Conservation (phyloP, 2,797 vertebrate genomes). For the Lutjanus argentimaculatus region DNA sequence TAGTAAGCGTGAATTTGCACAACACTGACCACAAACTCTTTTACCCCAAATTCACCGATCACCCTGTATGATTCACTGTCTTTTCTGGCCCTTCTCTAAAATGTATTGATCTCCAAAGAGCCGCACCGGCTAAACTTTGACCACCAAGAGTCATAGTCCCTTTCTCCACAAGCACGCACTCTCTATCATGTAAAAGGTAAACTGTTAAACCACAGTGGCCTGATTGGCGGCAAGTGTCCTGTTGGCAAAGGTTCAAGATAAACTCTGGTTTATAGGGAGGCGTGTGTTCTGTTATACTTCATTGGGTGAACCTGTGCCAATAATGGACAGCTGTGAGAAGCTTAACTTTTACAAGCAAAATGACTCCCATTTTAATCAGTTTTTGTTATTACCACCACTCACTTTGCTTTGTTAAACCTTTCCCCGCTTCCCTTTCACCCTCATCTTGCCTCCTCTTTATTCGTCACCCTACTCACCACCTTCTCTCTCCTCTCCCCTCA, state of each 20-base stretch:
- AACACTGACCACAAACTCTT: no score
- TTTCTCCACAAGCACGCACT: conserved; percentile 8
- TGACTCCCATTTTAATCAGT: neutral
- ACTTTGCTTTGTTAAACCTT: conserved; percentile 16
- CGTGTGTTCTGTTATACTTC: conserved; percentile 21
- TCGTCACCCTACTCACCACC: conserved; percentile 9
- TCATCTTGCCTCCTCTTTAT: conserved; percentile 23
- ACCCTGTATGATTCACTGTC: neutral
- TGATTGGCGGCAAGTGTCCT: conserved; percentile 42
- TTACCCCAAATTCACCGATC: neutral
- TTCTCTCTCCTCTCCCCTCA: conserved; percentile 29
- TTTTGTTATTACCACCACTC: conserved; percentile 20
- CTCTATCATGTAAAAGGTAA: conserved; percentile 39
- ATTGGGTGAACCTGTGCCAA: conserved; percentile 10
- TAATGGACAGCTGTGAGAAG: conserved; percentile 13
- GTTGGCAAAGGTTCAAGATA: conserved; percentile 55
- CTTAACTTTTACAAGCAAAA: conserved; percentile 17
- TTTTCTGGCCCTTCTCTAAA: neutral
- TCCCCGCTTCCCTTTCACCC: conserved; percentile 2
- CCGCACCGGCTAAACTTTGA: conserved; percentile 36
- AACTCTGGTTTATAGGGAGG: conserved; percentile 47
- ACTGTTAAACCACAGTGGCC: conserved; percentile 17
- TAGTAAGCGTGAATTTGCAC: no score
- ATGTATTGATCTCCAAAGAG: conserved; percentile 24
- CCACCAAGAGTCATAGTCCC: neutral